phyloP scores from a whole-genome alignment of 1,140 invertebrate species.

The Palaemon carinicauda region DNA sequence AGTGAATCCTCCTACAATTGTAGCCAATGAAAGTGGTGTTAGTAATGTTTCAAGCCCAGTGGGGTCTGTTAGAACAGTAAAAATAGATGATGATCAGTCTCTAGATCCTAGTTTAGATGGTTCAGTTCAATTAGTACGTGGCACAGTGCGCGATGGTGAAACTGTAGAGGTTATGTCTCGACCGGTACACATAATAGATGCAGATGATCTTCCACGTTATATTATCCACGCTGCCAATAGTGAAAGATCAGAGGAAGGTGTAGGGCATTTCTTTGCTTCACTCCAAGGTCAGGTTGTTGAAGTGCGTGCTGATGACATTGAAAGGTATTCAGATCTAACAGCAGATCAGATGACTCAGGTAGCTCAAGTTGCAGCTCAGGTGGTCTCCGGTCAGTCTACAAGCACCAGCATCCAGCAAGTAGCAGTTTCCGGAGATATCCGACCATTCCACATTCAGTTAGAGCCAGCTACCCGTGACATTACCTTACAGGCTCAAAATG shows the following conservation, averaged over 20 bases:
- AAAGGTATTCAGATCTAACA: conserved; percentile 47
- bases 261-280: conserved; percentile 56
- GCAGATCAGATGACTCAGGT: conserved; percentile 46
- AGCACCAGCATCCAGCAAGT: conserved; percentile 41
- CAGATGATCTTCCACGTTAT: conserved; percentile 58
- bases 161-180: conserved; percentile 55
- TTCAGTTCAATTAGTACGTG: conserved; percentile 49
- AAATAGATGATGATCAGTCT: conserved; percentile 48
- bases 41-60: conserved; percentile 14
- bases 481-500: conserved; percentile 24
- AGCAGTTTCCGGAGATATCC: conserved; percentile 35
- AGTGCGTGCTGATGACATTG: conserved; percentile 56
- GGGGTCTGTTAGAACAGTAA: conserved; percentile 35
- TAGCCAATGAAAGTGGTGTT: conserved; percentile 23
- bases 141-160: conserved; percentile 44
- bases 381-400: conserved; percentile 27
- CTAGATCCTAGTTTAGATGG: conserved; percentile 53
- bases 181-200: conserved; percentile 58
- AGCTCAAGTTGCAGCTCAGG: conserved; percentile 43
- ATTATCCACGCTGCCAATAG: conserved; percentile 50
- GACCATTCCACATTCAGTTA: conserved; percentile 46
- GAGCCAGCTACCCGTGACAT: conserved; percentile 38
- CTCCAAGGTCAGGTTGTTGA: conserved; percentile 58
- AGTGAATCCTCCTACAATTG: conserved; percentile 57
- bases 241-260: conserved; percentile 42